A percentile compares a stretch with the other conserved stretches of the same genome.
phyloP scores from a whole-genome alignment of 2,113 vertebrate genomes.

The Stegastes partitus region DNA sequence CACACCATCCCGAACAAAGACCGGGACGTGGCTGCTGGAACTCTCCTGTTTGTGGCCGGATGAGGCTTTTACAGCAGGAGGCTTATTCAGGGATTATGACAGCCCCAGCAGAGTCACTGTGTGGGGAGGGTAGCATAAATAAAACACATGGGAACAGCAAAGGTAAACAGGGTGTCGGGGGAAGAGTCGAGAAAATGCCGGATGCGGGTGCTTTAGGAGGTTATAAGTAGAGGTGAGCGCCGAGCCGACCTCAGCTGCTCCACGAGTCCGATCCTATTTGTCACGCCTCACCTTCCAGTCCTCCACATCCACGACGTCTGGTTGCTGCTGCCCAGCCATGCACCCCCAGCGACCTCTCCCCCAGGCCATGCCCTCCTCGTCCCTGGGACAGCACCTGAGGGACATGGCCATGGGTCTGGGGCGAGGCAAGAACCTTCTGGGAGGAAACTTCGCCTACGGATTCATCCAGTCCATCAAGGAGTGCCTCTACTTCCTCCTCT shows the following conservation, averaged over 20 bases:
- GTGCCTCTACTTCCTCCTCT: constrained; percentile 89
- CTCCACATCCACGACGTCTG: constrained; percentile 8
- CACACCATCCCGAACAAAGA: constrained; percentile 59
- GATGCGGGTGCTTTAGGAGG: constrained; percentile 52
- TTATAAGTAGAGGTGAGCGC: constrained; percentile 66
- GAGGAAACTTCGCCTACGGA: constrained; percentile 79
- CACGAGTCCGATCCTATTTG: constrained; percentile 25
- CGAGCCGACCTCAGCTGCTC: constrained; percentile 45
- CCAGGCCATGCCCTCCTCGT: constrained; percentile 69
- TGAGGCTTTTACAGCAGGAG: constrained; percentile 34
- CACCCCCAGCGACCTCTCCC: constrained; percentile 80
- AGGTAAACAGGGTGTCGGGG: constrained; percentile 65
- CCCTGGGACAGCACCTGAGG: constrained; percentile 65
- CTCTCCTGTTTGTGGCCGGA: constrained; percentile 63
- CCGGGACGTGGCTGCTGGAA: constrained; percentile 60
- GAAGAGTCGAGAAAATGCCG: constrained; percentile 65
- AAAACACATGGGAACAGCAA: constrained; percentile 33
- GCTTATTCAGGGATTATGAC: constrained; percentile 56
- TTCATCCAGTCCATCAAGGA: constrained; percentile 86
- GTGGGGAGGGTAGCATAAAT: background rate
- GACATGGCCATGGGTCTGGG: constrained; percentile 76
- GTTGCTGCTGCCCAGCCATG: constrained; percentile 63
- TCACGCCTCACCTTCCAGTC: constrained; percentile 35
- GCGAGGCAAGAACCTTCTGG: constrained; percentile 72
- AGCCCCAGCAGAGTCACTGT: constrained; percentile 8